Conservation (phyloP, 2,888 invertebrate species). For the Nineta flava region DNA sequence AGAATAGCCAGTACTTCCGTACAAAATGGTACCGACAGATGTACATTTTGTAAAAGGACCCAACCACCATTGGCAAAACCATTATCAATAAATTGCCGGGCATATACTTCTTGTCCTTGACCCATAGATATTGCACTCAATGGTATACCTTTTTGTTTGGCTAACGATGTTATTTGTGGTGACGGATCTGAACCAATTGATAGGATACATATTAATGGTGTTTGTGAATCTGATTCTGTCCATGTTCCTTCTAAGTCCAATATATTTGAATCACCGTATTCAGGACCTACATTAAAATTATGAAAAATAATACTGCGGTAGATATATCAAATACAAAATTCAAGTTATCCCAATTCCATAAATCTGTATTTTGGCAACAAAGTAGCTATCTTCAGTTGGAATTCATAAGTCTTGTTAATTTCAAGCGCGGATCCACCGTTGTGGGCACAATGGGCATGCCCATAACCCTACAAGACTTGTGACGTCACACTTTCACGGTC, state of each 20-base stretch:
- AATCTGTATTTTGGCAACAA: no score
- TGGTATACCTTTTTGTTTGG: constrained; percentile 52
- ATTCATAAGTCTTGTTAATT: no score
- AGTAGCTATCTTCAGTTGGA: no score
- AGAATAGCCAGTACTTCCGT: neutral
- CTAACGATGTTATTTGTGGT: constrained; percentile 60
- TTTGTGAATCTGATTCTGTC: constrained; percentile 51
- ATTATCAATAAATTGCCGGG: constrained; percentile 47
- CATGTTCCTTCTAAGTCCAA: constrained; percentile 61
- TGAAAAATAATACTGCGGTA: no score
- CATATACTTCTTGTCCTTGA: constrained; percentile 73
- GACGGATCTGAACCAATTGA: constrained; percentile 86
- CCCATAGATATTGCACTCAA: constrained; percentile 71
- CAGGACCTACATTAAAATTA: constrained; percentile 13
- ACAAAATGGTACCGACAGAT: neutral
- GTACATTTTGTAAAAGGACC: constrained; percentile 62
- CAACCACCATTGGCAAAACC: constrained; percentile 46
- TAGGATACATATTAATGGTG: constrained; percentile 67
- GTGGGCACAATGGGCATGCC: no score
- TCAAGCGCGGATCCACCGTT: no score
- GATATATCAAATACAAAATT: no score
- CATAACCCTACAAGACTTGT: no score
- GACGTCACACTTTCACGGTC: no score
- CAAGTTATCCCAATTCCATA: no score
- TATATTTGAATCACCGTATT: constrained; percentile 65